Conservation (phyloP, 2,888 invertebrate species). For the Malthinus flaveolus region DNA sequence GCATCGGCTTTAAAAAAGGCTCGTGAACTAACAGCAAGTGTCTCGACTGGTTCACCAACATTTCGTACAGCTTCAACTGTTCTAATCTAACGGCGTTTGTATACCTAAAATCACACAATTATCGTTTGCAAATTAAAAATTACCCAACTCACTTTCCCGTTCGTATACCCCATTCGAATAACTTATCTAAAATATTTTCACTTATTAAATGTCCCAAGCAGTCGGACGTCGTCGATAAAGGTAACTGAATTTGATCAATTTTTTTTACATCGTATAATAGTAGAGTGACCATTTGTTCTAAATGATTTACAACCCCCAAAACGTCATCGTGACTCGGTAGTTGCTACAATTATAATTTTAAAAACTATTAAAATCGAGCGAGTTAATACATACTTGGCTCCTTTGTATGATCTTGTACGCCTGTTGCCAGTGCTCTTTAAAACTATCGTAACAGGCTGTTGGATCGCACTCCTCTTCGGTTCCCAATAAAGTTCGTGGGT, state of each 20-base stretch:
- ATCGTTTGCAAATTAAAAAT: neutral
- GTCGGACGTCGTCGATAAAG: slow-evolving; percentile 60
- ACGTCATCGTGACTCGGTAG: slow-evolving; percentile 81
- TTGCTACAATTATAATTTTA: slow-evolving; percentile 51
- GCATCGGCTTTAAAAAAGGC: slow-evolving; percentile 83
- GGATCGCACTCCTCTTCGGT: slow-evolving; percentile 64
- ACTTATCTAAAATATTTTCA: slow-evolving; percentile 83
- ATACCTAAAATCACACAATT: slow-evolving; percentile 62
- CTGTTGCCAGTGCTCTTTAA: slow-evolving; percentile 94
- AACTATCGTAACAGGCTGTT: slow-evolving; percentile 89
- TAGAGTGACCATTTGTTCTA: slow-evolving; percentile 88
- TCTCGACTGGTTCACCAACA: slow-evolving; percentile 79
- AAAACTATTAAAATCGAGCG: slow-evolving; percentile 26
- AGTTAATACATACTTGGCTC: slow-evolving; percentile 61
- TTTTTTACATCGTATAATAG: slow-evolving; percentile 75
- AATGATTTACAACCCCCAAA: slow-evolving; percentile 85
- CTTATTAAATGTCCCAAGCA: slow-evolving; percentile 77
- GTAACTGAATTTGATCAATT: slow-evolving; percentile 61
- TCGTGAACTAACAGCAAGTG: slow-evolving; percentile 86
- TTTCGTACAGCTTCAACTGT: slow-evolving; percentile 85
- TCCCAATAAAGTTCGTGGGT: slow-evolving; percentile 34
- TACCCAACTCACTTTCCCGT: slow-evolving; percentile 70
- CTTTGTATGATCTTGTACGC: slow-evolving; percentile 80
- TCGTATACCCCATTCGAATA: slow-evolving; percentile 83
- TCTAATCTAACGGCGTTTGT: slow-evolving; percentile 82